A percentile compares a stretch with the other conserved stretches of the same genome.
These are phyloP conservation scores for Pseudopodoces humilis DNA, from an alignment of 2,113 vertebrate species.

Conservation along the genomic window DNA sequence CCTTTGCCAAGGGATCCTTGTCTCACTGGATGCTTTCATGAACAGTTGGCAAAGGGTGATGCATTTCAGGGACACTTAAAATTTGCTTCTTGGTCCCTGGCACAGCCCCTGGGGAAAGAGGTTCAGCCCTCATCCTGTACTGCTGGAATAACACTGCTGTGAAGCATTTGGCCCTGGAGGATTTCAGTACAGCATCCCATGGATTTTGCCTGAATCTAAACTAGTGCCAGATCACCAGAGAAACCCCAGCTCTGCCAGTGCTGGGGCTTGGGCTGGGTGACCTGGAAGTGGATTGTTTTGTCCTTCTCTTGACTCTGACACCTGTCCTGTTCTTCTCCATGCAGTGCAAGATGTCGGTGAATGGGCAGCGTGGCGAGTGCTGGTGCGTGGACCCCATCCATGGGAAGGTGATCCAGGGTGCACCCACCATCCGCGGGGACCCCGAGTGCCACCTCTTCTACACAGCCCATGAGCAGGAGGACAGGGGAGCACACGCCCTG, in stretches of 20 bases:
- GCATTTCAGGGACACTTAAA: background rate
- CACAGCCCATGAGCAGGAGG: slow-evolving; percentile 80
- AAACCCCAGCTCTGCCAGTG: background rate
- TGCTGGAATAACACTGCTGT: background rate
- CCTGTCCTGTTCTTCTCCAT: background rate
- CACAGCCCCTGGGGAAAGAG: background rate
- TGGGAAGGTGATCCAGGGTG: slow-evolving; percentile 83
- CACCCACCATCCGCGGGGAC: slow-evolving; percentile 89
- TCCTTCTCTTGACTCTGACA: background rate
- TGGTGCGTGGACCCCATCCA: slow-evolving; percentile 95
- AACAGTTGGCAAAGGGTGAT: background rate
- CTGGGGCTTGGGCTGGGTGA: background rate
- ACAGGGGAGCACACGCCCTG: slow-evolving; percentile 69
- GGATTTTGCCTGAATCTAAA: background rate
- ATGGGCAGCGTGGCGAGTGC: slow-evolving; percentile 93
- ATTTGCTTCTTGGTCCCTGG: background rate
- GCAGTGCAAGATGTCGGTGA: slow-evolving; percentile 98
- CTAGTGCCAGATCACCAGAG: background rate
- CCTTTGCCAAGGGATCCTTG: background rate
- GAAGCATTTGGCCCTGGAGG: background rate
- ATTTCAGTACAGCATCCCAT: background rate
- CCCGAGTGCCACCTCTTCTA: slow-evolving; percentile 92
- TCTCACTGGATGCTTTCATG: background rate
- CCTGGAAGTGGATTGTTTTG: background rate
- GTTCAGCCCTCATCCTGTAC: background rate